phyloP scores from a whole-genome alignment of 1,140 invertebrate genomes.

The Gonatopus flavifemur region DNA sequence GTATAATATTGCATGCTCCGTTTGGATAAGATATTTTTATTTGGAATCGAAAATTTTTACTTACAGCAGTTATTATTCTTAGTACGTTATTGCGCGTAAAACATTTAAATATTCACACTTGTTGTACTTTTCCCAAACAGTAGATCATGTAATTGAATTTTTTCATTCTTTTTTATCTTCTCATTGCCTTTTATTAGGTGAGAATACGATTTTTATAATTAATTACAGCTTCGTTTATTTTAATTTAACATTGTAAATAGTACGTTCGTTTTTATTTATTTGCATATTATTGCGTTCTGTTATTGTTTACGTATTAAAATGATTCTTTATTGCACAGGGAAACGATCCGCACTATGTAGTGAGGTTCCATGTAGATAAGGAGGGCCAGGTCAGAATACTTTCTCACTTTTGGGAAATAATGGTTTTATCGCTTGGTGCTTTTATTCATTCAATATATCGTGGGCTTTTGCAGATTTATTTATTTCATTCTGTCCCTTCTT shows the following conservation, averaged over 20 bases:
- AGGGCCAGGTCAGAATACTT: slow-evolving; percentile 65
- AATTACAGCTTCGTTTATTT: too few species aligned
- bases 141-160: too few species aligned
- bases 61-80: neutral
- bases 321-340: slow-evolving; percentile 64
- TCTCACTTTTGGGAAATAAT: slow-evolving; percentile 37
- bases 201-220: slow-evolving; percentile 5
- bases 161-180: slow-evolving; percentile 3
- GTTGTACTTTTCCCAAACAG: too few species aligned
- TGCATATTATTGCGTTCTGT: too few species aligned
- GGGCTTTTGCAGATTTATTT: slow-evolving; percentile 12
- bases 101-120: too few species aligned
- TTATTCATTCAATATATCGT: slow-evolving; percentile 22
- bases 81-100: too few species aligned
- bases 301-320: slow-evolving; percentile 29
- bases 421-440: slow-evolving; percentile 21
- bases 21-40: slow-evolving; percentile 13
- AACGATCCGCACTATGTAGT: slow-evolving; percentile 66
- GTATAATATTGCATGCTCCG: slow-evolving; percentile 1
- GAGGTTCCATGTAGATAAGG: slow-evolving; percentile 68
- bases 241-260: too few species aligned
- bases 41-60: slow-evolving; percentile 12
- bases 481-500: slow-evolving; percentile 38
- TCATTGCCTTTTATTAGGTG: slow-evolving; percentile 2
- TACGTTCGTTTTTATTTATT: too few species aligned